Evolutionary conservation across 2,113 vertebrate species (phyloP).

Genomic region (Callopanchax toddi): DNA sequence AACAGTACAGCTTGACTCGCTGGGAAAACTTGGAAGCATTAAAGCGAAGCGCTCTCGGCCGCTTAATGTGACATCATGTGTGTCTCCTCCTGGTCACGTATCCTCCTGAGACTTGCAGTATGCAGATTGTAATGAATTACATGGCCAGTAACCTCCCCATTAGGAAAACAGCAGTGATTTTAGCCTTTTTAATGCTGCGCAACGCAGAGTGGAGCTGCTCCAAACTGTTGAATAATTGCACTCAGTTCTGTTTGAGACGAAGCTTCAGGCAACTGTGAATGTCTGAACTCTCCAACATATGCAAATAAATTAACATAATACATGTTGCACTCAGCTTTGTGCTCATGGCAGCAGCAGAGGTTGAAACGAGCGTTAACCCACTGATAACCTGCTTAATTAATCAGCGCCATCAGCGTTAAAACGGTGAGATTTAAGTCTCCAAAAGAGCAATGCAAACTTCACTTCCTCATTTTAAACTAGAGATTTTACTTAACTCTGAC

Average conservation of each 20-base stretch:
- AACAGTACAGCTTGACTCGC: slow-evolving; percentile 46
- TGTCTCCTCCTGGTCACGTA: slow-evolving; percentile 34
- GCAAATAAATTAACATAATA: slow-evolving; percentile 67
- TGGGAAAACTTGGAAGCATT: slow-evolving; percentile 29
- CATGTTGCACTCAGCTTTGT: slow-evolving; percentile 16
- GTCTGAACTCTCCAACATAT: slow-evolving; percentile 63
- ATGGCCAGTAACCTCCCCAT: slow-evolving; percentile 43
- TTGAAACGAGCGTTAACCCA: slow-evolving; percentile 34
- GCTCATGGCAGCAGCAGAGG: slow-evolving; percentile 41
- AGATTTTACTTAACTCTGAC: too few relatives aligned
- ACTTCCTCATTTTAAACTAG: too few relatives aligned
- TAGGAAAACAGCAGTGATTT: slow-evolving; percentile 40
- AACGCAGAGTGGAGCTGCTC: slow-evolving; percentile 19
- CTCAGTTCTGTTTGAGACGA: slow-evolving; percentile 39
- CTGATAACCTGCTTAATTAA: slow-evolving; percentile 37
- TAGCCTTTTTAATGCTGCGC: slow-evolving; percentile 50
- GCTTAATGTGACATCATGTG: slow-evolving; percentile 35
- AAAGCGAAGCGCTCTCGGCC: slow-evolving; percentile 20
- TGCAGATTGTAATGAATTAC: slow-evolving; percentile 46
- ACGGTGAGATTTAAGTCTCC: not conserved
- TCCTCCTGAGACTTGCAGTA: slow-evolving; percentile 46
- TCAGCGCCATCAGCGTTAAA: slow-evolving; percentile 23
- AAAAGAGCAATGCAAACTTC: too few relatives aligned
- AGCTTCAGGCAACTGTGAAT: slow-evolving; percentile 45
- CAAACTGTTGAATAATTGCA: slow-evolving; percentile 57